Percentiles rank a stretch among this genome's conserved stretches.
Evolutionary conservation across 2,113 vertebrate genomes (phyloP).

Genomic region (Aphyosemion australe): DNA sequence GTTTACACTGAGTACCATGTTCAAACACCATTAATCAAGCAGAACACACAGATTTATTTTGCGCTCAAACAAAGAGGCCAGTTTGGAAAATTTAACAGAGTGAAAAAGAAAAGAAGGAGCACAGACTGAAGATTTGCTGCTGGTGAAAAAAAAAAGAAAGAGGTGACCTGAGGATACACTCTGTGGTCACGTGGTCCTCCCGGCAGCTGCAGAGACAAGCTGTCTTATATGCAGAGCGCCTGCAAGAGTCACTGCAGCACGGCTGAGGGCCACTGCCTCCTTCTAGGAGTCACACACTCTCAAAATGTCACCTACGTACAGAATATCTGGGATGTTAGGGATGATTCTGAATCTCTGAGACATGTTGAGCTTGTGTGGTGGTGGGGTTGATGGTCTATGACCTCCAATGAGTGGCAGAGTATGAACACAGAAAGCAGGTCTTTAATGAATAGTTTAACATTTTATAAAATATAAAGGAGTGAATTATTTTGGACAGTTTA

Average conservation of each 20-base stretch:
- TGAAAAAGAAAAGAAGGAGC: not conserved
- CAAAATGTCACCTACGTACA: conserved; percentile 23
- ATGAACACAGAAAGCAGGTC: too few species aligned
- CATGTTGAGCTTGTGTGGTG: not conserved
- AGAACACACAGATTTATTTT: conserved; percentile 1
- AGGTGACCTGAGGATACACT: conserved; percentile 62
- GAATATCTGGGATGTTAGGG: not conserved
- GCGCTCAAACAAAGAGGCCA: conserved; percentile 24
- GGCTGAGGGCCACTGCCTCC: conserved; percentile 27
- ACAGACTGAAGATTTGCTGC: conserved; percentile 1
- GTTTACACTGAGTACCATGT: conserved; percentile 22
- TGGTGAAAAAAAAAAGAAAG: conserved; percentile 29
- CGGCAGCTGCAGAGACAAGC: conserved; percentile 38
- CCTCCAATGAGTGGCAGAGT: too few species aligned
- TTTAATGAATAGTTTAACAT: too few species aligned
- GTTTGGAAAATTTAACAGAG: conserved; percentile 1
- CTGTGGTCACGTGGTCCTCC: conserved; percentile 26
- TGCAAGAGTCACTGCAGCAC: conserved; percentile 48
- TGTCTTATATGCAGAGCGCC: conserved; percentile 45
- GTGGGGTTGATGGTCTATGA: conserved; percentile 2
- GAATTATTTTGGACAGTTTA: too few species aligned
- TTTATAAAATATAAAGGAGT: not conserved
- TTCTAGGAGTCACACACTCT: conserved; percentile 27
- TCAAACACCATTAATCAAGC: conserved; percentile 34
- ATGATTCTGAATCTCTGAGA: not conserved